phyloP scores from a whole-genome alignment of 2,113 vertebrate genomes.

The Indri indri region DNA sequence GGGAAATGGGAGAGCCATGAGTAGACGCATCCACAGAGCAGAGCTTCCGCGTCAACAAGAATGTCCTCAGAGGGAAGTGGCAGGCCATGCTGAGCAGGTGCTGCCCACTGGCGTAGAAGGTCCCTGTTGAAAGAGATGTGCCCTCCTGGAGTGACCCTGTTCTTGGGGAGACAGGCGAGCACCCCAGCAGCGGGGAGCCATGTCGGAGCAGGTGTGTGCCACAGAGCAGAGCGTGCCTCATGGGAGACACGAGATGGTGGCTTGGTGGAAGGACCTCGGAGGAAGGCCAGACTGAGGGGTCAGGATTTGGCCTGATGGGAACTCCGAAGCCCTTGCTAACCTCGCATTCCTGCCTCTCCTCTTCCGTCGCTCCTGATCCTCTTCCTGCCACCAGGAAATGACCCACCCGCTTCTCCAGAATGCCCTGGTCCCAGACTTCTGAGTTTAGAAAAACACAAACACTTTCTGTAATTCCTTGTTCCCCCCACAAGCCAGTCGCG shows the following conservation, averaged over 20 bases:
- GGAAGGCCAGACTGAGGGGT: not conserved
- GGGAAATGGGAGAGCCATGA: fast-evolving
- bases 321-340: not conserved
- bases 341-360: not conserved
- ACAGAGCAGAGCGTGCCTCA: not conserved
- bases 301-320: not conserved
- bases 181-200: not conserved
- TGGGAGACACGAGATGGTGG: not conserved
- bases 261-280: not conserved
- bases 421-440: not conserved
- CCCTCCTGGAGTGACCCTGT: not conserved
- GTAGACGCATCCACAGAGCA: not conserved
- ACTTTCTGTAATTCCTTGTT: not conserved
- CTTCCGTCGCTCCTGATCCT: not conserved
- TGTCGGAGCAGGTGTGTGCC: no score
- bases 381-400: not conserved
- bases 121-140: not conserved
- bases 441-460: not conserved
- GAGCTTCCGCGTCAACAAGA: not conserved
- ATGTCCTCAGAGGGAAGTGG: not conserved
- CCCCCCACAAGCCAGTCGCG: not conserved
- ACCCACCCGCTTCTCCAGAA: not conserved
- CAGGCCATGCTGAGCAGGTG: no score
- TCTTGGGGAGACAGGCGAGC: not conserved
- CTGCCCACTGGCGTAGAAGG: not conserved